phyloP scores from a whole-genome alignment of 2,888 invertebrate genomes.

The Chrysina gloriosa region DNA sequence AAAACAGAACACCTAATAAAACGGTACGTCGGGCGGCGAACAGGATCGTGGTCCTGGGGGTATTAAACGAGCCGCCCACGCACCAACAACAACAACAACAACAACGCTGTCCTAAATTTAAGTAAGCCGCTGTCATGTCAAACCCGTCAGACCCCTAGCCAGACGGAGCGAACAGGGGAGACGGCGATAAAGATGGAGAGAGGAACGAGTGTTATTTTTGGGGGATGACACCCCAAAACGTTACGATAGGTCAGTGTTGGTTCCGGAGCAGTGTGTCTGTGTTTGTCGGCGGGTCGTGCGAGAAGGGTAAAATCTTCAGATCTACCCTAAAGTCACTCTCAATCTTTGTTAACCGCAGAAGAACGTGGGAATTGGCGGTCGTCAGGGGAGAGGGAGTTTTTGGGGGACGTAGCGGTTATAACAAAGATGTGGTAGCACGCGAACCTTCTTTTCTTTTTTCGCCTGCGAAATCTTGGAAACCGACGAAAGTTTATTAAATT shows the following conservation, averaged over 20 bases:
- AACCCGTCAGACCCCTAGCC: conserved; percentile 20
- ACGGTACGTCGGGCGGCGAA: neutral
- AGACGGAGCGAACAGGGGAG: conserved; percentile 23
- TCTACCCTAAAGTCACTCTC: conserved; percentile 47
- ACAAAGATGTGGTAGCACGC: conserved; percentile 32
- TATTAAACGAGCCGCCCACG: neutral
- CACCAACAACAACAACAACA: conserved; percentile 20
- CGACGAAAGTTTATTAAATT: conserved; percentile 31
- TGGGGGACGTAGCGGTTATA: conserved; percentile 7
- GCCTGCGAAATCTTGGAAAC: conserved; percentile 14
- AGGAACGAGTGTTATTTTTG: conserved; percentile 25
- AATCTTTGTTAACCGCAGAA: conserved; percentile 45
- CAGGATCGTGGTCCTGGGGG: neutral
- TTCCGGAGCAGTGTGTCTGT: conserved; percentile 32
- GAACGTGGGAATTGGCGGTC: conserved; percentile 21
- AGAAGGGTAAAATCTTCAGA: conserved; percentile 51
- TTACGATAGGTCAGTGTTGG: conserved; percentile 40
- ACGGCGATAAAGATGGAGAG: conserved; percentile 20
- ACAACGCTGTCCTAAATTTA: conserved; percentile 33
- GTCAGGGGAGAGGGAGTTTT: neutral
- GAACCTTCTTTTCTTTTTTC: conserved; percentile 19
- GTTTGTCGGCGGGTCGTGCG: conserved; percentile 32
- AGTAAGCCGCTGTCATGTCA: conserved; percentile 42
- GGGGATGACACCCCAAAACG: conserved; percentile 40
- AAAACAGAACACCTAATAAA: conserved; percentile 31